Percentiles rank a stretch among this genome's conserved stretches.
Evolutionary conservation across 1,140 invertebrate genomes (phyloP).

Genomic region (Alviniconcha marisindica): DNA sequence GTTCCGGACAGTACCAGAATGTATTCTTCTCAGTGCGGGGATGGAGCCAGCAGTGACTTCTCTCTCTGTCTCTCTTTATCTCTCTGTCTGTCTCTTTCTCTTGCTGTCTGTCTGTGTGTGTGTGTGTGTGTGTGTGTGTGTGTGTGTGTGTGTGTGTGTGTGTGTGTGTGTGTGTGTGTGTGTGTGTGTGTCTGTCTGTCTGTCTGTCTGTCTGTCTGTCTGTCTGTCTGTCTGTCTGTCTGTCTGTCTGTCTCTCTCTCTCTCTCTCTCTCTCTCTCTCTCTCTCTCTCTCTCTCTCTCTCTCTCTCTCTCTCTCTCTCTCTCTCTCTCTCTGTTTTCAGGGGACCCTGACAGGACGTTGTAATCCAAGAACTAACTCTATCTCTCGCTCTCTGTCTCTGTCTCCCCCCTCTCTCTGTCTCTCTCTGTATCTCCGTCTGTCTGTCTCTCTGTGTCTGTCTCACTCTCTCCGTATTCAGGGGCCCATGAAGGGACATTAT

Average conservation of each 20-base stretch:
- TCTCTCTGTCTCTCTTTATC: slow-evolving; percentile 33
- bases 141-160: neutral
- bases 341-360: no score
- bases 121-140: neutral
- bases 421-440: neutral
- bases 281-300: no score
- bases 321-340: no score
- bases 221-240: neutral
- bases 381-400: no score
- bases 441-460: neutral
- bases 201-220: neutral
- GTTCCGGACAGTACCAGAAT: no score
- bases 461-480: neutral
- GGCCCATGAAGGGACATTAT: no score
- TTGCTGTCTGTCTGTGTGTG: slow-evolving; percentile 22
- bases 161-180: neutral
- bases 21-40: no score
- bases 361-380: no score
- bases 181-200: neutral
- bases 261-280: neutral
- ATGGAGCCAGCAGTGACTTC: no score
- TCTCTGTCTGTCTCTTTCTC: slow-evolving; percentile 32
- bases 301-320: no score
- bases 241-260: neutral
- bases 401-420: neutral